Base-by-base conservation (phyloP, 1,140 invertebrate genomes). In the Heliconius nattereri region DNA sequence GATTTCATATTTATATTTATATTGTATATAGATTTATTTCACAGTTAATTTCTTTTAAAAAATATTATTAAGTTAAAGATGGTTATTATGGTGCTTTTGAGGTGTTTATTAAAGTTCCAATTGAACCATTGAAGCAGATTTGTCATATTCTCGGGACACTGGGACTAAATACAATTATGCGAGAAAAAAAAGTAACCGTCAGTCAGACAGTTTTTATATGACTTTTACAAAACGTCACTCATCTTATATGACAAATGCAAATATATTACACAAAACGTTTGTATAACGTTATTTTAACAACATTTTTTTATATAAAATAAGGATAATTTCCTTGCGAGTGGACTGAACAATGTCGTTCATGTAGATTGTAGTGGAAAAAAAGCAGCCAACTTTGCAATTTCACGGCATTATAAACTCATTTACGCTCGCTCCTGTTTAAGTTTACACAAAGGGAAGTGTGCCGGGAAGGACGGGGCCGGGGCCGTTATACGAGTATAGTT, bases 401-500 rank as follows among this genome's bases (percentile, higher is more conserved):
- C 70, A 75, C 78, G 79, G 83, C 52, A 83, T 88, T 88, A 86
- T 87, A 86, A 87, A 88, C 85, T 87, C 84, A 84, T 88, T 87
- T 86, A 74, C 83, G 66, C 71, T 70, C 45, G 75, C 70, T 81
- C 74, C 79, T 78, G 75, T 84, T 82, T 75, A 79, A 84, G 76
- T 85, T 86, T 83, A 74, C 76, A 78, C 84, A 85, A 82, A 84
- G 84, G 79, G 78, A 82, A 89, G 85, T 86, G 83, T 29, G 26
- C 60, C 60, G 60, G 60, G n/a, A 5, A 66, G 60, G 60, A 66
- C 60, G 26, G 23, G 60, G 23, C 11, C 57, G 26, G 23, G 60
- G 26, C 26, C 60, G 60, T 29, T 66, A 1, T 66, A 29, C 60
- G 1, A 2, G 23, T 19, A 26, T 29, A 66, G 23, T 23, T 66